Evolutionary conservation across 2,797 vertebrate species (phyloP), one percentile per base, ranked within the genome.

Genomic region (Acipenser ruthenus): DNA sequence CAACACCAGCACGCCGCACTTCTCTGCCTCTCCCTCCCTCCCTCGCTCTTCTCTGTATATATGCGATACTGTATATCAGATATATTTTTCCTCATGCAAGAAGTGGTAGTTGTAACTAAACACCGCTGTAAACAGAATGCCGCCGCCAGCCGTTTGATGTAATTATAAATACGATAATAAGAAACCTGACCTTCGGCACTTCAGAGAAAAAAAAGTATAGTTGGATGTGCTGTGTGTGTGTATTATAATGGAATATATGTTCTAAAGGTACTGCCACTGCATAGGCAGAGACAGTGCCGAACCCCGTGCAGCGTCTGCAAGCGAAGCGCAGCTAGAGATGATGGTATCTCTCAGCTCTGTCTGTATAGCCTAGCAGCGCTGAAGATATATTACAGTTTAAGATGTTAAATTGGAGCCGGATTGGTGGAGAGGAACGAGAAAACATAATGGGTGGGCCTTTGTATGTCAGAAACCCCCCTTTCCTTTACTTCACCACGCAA

Each of bases 91-190:
- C 64, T 72, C 62, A 56, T 56, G 61, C 62, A 66, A 37, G 68
- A 69, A 71, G 67, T 62, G 63, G 65, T 55, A 63, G 51, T 37
- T 60, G 69, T 71, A 65, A 73, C 65, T 51, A 68, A 67, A 76
- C 50, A 72, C 69, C 15, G 63, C 48, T 66, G 67, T 58, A 63
- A 63, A 70, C 51, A 59, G 53, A 62, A 56, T 18, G 10, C 53
- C 59, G 63, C 51, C 70, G 63, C 13, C 8, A 50, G 2, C 23
- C 23, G 23, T 4, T 37, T 37, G 23, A 37, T 37, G 23, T 37
- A 37, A 4, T 37, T 37, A 37, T 37, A 37, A 37, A 37, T 37
- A 37, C 2, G 23, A 37, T 37, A 37, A 37, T 37, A 37, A 37
- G 23, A 37, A 37, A 37, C 23, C 23, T 37, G 23, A 37, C 23